Evolutionary conservation across 2,797 vertebrate genomes (phyloP).

Genomic region (Lutra lutra): DNA sequence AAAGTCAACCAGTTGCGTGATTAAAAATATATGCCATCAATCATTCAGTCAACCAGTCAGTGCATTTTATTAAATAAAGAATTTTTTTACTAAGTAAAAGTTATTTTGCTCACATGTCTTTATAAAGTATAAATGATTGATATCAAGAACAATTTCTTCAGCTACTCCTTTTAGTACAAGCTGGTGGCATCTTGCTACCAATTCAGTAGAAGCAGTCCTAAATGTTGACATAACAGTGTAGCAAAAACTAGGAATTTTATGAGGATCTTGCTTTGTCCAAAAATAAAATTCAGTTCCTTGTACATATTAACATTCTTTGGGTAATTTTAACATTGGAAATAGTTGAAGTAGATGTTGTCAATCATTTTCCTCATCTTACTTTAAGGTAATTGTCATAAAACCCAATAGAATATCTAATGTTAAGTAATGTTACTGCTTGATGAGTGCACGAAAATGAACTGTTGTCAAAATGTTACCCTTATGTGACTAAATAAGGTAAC

Average conservation of each 20-base stretch:
- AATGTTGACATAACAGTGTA: not conserved
- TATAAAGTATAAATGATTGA: not conserved
- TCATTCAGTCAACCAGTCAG: not conserved
- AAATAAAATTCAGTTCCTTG: not conserved
- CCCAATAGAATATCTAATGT: not conserved
- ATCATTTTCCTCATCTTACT: not conserved
- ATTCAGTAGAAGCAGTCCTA: not conserved
- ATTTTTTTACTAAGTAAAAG: not conserved
- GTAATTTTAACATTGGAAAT: not conserved
- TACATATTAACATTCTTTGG: not conserved
- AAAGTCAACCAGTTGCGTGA: not conserved
- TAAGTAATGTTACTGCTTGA: not conserved
- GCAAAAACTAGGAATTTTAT: not conserved
- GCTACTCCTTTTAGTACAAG: not conserved
- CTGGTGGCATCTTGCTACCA: not conserved
- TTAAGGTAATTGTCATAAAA: not conserved
- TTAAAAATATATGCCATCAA: not conserved
- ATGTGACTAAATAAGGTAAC: not conserved
- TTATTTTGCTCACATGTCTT: not conserved
- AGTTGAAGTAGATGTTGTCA: not conserved
- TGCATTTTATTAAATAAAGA: not conserved
- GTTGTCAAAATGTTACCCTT: not conserved
- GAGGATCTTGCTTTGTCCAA: not conserved
- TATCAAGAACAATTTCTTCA: not conserved
- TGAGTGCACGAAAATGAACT: not conserved